phyloP scores from a whole-genome alignment of 2,888 invertebrate species.

The Xylota sylvarum region DNA sequence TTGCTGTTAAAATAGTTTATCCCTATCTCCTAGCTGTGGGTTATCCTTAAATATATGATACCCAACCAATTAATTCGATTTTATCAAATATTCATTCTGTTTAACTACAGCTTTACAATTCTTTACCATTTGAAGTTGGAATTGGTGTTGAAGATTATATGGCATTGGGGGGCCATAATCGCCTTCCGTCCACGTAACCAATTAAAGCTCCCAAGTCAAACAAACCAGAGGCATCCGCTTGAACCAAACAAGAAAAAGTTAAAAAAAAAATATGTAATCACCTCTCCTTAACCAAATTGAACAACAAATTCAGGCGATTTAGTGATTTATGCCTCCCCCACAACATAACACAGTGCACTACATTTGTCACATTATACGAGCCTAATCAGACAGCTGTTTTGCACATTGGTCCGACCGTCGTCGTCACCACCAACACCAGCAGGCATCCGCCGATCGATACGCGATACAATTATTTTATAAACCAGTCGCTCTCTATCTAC shows the following conservation, averaged over 20 bases:
- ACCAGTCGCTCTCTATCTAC: slow-evolving; percentile 20
- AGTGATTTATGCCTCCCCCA: slow-evolving; percentile 62
- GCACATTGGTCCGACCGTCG: slow-evolving; percentile 43
- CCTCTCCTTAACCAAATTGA: slow-evolving; percentile 23
- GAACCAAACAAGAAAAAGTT: too few species aligned
- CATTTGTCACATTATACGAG: slow-evolving; percentile 71
- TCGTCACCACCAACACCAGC: neutral
- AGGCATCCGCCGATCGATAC: slow-evolving; percentile 40
- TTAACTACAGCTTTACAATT: too few species aligned
- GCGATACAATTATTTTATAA: slow-evolving; percentile 63
- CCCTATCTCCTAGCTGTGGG: too few species aligned
- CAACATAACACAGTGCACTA: slow-evolving; percentile 68
- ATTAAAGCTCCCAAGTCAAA: slow-evolving; percentile 33
- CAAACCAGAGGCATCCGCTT: slow-evolving; percentile 24
- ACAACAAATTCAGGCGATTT: slow-evolving; percentile 47
- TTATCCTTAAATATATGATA: too few species aligned
- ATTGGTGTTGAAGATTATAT: too few species aligned
- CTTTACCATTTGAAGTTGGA: too few species aligned
- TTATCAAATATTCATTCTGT: too few species aligned
- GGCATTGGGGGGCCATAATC: neutral
- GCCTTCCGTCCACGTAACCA: neutral
- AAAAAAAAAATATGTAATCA: neutral
- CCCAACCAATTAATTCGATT: too few species aligned
- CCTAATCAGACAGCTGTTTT: slow-evolving; percentile 74
- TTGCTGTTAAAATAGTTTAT: too few species aligned